Percentiles rank a stretch among this genome's conserved stretches.
These are phyloP conservation scores for Pocillopora meandrina DNA, from an alignment of 92 coral and sea anemone genomes.

Conservation along the genomic window DNA sequence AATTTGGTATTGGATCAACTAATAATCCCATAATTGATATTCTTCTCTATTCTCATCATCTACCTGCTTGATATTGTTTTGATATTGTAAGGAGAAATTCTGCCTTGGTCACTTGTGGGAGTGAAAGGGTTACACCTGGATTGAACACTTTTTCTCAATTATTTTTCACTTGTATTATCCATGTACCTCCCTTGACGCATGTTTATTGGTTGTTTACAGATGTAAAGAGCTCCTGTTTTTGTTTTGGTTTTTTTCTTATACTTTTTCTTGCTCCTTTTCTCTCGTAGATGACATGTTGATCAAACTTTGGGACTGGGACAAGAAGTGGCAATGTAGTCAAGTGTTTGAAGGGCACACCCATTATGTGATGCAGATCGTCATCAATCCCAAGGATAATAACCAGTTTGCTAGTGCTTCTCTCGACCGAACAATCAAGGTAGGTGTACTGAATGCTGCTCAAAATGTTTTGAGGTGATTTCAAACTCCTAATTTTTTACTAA, in stretches of 20 bases:
- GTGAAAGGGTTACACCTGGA: neutral
- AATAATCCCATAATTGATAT: too few species aligned
- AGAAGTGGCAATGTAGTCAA: slow-evolving; percentile 97
- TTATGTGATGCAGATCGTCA: slow-evolving; percentile 98
- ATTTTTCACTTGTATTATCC: neutral
- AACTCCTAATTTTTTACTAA: too few species aligned
- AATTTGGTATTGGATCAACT: too few species aligned
- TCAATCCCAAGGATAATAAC: slow-evolving; percentile 97
- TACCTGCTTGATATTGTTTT: too few species aligned
- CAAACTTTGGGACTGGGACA: slow-evolving; percentile 99
- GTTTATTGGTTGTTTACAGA: neutral
- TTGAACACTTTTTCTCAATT: neutral
- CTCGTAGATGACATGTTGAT: slow-evolving; percentile 93
- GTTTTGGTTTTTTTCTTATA: neutral
- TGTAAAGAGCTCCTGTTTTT: neutral
- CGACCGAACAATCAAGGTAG: slow-evolving; percentile 93
- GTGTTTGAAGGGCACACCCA: slow-evolving; percentile 99
- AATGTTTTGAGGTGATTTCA: neutral
- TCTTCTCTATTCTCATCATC: too few species aligned
- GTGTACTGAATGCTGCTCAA: too few species aligned
- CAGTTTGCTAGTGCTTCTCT: slow-evolving; percentile 99
- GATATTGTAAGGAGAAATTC: too few species aligned
- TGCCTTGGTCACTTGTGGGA: too few species aligned
- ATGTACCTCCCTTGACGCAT: neutral
- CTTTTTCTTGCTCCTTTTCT: neutral